Percentiles rank a stretch among this genome's conserved stretches.
phyloP scores from a whole-genome alignment of 2,888 invertebrate species.

The Tenthredo mesomela region DNA sequence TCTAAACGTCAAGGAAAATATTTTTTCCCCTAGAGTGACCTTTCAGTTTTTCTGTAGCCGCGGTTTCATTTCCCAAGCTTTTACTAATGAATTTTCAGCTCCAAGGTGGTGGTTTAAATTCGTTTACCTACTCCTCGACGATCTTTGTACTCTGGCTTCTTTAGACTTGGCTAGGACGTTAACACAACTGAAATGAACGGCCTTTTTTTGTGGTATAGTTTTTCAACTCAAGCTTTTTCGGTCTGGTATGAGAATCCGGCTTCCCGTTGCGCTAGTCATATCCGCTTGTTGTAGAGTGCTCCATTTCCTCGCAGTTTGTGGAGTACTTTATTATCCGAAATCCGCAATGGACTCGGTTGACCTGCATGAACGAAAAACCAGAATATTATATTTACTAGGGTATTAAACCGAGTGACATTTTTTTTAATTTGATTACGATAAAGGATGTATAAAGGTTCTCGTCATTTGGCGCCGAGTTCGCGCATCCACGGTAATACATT shows the following conservation, averaged over 20 bases:
- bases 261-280: neutral
- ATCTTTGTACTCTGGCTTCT: neutral
- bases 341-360: neutral
- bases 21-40: neutral
- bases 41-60: neutral
- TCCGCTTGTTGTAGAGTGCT: slow-evolving; percentile 27
- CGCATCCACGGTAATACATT: neutral
- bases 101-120: slow-evolving; percentile 8
- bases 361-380: slow-evolving; percentile 1
- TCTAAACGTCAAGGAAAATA: slow-evolving; percentile 13
- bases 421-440: neutral
- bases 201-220: neutral
- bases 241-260: neutral
- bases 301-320: slow-evolving; percentile 8
- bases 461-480: neutral
- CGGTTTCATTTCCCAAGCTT: neutral
- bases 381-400: neutral
- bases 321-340: slow-evolving; percentile 14
- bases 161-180: neutral
- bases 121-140: slow-evolving; percentile 16
- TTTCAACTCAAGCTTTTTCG: neutral
- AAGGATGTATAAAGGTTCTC: neutral
- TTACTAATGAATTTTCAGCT: slow-evolving; percentile 35
- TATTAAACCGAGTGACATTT: neutral
- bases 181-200: slow-evolving; percentile 12